Base-by-base conservation (phyloP, 2,888 invertebrate genomes). In the Thymelicus sylvestris region DNA sequence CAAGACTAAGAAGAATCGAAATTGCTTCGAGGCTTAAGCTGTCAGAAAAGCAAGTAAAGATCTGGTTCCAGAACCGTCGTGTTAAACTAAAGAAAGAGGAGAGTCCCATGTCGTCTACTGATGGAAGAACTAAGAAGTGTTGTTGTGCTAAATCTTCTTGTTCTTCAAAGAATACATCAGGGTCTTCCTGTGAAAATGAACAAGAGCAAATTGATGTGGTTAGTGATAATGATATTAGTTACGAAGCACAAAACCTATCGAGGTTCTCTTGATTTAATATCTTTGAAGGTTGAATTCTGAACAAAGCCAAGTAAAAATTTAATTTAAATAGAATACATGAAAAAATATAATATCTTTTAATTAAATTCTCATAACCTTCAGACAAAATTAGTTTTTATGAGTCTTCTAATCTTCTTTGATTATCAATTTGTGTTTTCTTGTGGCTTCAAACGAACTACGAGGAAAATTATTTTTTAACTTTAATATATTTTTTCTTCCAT, bases 21-120 rank as follows among this genome's bases (percentile, higher is more conserved):
- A 98, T 99, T 68, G 98, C 99, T 5, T 98, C 97, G 41, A 96
- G 97, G 76, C 89, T 98, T 73, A 95, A 97, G 66, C 90, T 99
- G 0, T 98, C 98, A 0, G 99, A 99, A 88, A 99, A 98, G 83
- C 98, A 98, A 92, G 98, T 98, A 75, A 98, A 97, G 87, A 97
- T 97, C 77, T 98, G 98, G 98, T 98, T 98, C 89, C 98, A 98
- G 86, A 98, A 98, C 87, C 95, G 98, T 7, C 95, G 98, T 2
- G 98, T 98, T 0, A 98, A 98, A 86, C 95, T 97, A 89, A 98
- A 98, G 95, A 98, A 98, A 82, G 98, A 98, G 77, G 97, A 97
- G 81, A 89, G 95, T 7, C 96, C 96, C 0, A 77, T 87, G 77
- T 61, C 71, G 4, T 75, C 79, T 7, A 75, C 44, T n/a, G 88